Conservation (phyloP, 2,888 invertebrate species). For the Agrochola litura region DNA sequence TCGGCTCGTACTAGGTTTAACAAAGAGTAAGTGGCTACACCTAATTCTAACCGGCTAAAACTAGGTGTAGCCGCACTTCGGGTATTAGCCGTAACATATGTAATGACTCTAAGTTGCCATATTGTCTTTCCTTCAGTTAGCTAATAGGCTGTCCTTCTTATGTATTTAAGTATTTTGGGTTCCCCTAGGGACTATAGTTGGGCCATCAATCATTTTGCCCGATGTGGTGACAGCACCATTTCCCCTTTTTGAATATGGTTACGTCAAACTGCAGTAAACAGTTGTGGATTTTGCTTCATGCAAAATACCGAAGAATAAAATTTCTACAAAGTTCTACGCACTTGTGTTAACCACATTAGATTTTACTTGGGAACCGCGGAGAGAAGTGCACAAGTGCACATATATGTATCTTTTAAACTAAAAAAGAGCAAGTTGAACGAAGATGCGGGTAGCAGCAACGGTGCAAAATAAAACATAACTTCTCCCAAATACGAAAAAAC, state of each 20-base stretch:
- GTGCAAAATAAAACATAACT: slow-evolving; percentile 49
- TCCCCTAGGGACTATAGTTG: background rate
- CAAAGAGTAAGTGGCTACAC: no score
- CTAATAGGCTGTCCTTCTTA: background rate
- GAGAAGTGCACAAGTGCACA: background rate
- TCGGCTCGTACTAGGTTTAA: no score
- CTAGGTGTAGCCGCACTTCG: no score
- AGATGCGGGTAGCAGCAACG: slow-evolving; percentile 17
- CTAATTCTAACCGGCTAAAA: no score
- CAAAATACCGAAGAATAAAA: background rate
- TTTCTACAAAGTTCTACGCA: background rate
- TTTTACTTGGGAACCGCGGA: background rate
- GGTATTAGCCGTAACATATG: no score
- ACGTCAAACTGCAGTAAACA: background rate
- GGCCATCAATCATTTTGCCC: background rate
- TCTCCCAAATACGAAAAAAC: slow-evolving; percentile 52
- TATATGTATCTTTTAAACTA: slow-evolving; percentile 10
- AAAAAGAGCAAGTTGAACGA: slow-evolving; percentile 37
- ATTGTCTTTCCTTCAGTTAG: no score
- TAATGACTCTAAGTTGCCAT: no score
- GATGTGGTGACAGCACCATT: background rate
- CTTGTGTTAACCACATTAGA: slow-evolving; percentile 5
- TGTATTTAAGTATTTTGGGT: background rate
- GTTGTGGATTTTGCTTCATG: background rate
- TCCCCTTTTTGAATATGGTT: background rate